Conservation (phyloP, 2,113 vertebrate species). For the Onychostruthus taczanowskii region DNA sequence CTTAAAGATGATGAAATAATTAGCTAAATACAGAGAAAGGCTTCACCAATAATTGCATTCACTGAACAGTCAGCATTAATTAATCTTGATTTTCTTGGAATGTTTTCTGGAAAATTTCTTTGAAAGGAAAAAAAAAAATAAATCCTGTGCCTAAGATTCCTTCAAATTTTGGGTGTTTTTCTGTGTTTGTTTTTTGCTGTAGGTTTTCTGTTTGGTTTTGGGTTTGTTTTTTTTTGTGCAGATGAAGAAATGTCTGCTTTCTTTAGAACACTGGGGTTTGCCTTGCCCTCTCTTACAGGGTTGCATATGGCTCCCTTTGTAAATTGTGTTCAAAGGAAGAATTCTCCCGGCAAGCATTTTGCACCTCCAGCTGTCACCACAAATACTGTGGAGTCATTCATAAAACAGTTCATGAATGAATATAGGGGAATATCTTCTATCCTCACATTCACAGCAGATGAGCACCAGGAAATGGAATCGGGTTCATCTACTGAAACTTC, state of each 20-base stretch:
- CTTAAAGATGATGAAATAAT: background rate
- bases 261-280: background rate
- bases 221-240: background rate
- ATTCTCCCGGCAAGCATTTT: constrained; percentile 15
- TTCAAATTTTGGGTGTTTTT: background rate
- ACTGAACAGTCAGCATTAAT: background rate
- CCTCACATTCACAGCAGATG: background rate
- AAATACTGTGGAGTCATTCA: constrained; percentile 14
- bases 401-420: background rate
- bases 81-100: background rate
- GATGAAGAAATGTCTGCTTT: background rate
- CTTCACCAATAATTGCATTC: background rate
- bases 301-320: constrained; percentile 2
- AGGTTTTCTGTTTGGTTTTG: background rate
- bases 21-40: background rate
- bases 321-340: constrained; percentile 8
- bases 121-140: background rate
- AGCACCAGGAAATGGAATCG: background rate
- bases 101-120: background rate
- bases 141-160: background rate
- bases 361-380: constrained; percentile 8
- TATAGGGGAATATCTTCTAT: background rate
- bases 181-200: background rate
- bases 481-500: background rate
- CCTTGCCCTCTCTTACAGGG: background rate